Evolutionary conservation across 2,113 vertebrate species (phyloP).

Genomic region (Petrocephalus microphthalmus): DNA sequence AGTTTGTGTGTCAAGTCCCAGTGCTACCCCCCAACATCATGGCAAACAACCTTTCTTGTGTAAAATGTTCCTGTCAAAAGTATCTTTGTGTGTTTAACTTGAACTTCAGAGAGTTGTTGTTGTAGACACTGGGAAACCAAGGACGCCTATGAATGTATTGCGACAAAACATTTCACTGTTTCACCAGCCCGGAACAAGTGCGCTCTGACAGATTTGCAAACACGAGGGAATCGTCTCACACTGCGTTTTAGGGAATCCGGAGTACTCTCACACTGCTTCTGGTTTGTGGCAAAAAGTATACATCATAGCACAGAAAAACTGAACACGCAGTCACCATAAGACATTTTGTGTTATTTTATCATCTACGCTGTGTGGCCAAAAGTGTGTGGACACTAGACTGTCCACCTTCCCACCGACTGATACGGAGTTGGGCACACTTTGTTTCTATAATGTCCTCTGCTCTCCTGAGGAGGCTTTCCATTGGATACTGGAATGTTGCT

Average conservation of each 20-base stretch:
- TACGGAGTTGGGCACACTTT: background rate
- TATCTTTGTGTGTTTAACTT: constrained; percentile 4
- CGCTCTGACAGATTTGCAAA: background rate
- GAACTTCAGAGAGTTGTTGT: background rate
- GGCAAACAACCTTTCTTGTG: constrained; percentile 18
- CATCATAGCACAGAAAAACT: background rate
- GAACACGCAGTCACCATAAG: background rate
- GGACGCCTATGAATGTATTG: background rate
- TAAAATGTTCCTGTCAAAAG: constrained; percentile 12
- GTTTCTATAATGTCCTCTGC: background rate
- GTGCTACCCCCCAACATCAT: background rate
- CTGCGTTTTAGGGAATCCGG: background rate
- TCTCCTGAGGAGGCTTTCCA: background rate
- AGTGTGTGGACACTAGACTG: background rate
- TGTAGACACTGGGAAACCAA: background rate
- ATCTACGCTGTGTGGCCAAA: background rate
- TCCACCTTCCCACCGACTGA: background rate
- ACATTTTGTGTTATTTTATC: background rate
- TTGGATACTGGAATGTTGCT: background rate
- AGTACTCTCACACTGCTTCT: background rate
- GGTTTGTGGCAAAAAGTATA: background rate
- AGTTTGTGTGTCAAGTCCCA: constrained; percentile 6
- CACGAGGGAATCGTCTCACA: background rate
- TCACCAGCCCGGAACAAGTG: background rate
- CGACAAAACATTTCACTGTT: background rate